Evolutionary conservation across 2,888 invertebrate species (phyloP).

Genomic region (Serripes groenlandicus): DNA sequence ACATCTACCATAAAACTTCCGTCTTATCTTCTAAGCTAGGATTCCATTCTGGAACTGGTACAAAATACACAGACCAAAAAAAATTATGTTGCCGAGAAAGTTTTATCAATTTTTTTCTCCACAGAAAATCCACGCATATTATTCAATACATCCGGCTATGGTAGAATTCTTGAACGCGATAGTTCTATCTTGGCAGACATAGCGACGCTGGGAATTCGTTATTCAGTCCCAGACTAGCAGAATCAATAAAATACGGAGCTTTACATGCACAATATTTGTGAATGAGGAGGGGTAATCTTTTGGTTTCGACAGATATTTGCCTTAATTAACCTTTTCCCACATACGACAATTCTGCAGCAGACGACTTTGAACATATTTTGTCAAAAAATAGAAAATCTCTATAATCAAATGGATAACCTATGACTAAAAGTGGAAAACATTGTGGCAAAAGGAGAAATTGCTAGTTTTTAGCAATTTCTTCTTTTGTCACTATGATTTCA

Average conservation of each 20-base stretch:
- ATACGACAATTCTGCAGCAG: too few relatives aligned
- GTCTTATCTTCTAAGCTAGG: background rate
- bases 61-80: background rate
- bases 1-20: background rate
- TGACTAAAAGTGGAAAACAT: too few relatives aligned
- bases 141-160: slow-evolving; percentile 23
- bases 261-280: slow-evolving; percentile 28
- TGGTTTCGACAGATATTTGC: too few relatives aligned
- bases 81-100: slow-evolving; percentile 1
- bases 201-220: slow-evolving; percentile 16
- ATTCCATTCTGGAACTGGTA: background rate
- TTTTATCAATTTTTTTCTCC: slow-evolving; percentile 11
- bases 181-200: slow-evolving; percentile 8
- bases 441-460: too few relatives aligned
- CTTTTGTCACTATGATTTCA: too few relatives aligned
- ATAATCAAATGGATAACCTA: too few relatives aligned
- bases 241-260: slow-evolving; percentile 57
- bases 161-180: slow-evolving; percentile 12
- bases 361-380: too few relatives aligned
- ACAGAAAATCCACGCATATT: slow-evolving; percentile 10
- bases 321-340: too few relatives aligned
- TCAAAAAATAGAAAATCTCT: too few relatives aligned
- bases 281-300: background rate
- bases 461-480: too few relatives aligned
- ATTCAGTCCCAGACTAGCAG: slow-evolving; percentile 30